phyloP scores from a whole-genome alignment of 2,113 vertebrate species.

The Limanda limanda region DNA sequence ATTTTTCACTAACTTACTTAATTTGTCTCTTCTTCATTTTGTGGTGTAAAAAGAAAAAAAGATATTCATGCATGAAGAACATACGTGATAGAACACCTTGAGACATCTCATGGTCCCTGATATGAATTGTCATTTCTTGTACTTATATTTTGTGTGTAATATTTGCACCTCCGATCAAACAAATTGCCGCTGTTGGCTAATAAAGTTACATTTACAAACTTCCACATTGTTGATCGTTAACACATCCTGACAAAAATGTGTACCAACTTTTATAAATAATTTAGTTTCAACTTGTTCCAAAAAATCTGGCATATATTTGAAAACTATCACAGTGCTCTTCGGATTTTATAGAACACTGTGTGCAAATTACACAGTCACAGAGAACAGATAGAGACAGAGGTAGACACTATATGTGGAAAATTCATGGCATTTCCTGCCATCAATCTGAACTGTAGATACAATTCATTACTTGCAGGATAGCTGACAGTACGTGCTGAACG shows the following conservation, averaged over 20 bases:
- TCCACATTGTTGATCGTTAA: too few species aligned
- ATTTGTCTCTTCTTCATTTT: too few species aligned
- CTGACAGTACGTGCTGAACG: conserved; percentile 54
- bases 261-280: neutral
- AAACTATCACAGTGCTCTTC: neutral
- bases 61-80: too few species aligned
- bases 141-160: neutral
- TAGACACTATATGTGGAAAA: neutral
- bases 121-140: too few species aligned
- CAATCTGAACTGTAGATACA: conserved; percentile 50
- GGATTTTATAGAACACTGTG: neutral
- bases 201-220: too few species aligned
- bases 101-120: too few species aligned
- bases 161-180: neutral
- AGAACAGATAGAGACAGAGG: neutral
- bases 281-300: neutral
- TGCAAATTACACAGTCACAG: neutral
- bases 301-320: conserved; percentile 4
- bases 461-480: conserved; percentile 52
- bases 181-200: neutral
- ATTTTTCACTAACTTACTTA: too few species aligned
- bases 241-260: too few species aligned
- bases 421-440: conserved; percentile 19
- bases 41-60: too few species aligned
- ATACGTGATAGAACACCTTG: too few species aligned